Base-by-base conservation (phyloP, 2,888 invertebrate genomes). In the Amiota minor region DNA sequence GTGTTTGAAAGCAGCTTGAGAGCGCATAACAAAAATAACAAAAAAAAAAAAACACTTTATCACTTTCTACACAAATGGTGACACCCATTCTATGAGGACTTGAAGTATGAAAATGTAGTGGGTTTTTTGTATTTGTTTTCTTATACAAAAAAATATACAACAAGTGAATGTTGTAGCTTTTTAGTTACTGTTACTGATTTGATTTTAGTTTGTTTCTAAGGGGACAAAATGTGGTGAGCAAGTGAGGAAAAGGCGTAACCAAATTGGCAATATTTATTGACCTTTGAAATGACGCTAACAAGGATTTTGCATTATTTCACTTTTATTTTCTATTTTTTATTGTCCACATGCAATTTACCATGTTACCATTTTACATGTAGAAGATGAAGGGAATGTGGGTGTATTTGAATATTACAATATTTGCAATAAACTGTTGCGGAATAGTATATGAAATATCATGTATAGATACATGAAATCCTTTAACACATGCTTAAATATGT, bases 1-100 rank as follows among this genome's bases (percentile, higher is more conserved):
- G 74, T 62, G 71, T 65, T 72, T 76, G 72, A 81, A 78, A 80
- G 81, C 75, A 76, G 68, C 73, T 71, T 55, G 35, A 2, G 35
- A 35, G 4, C 35, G n/a, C n/a, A n/a, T n/a, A n/a, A n/a, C n/a
- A n/a, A n/a, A n/a, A n/a, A n/a, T n/a, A n/a, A n/a, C n/a, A 35
- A 6, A 35, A 35, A 1, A 3, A 1, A 35, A 47, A 65, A 65
- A 53, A 67, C 49, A 73, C 65, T 70, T 73, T 62, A 62, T 62
- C 45, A 62, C 62, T 62, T 35, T 35, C n/a, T n/a, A n/a, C 62
- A 62, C 50, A 72, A 72, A 65, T 72, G 65, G 45, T 72, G 72
- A 46, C 49, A 71, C 61, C 64, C 45, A 18, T 23, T 12, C 2
- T 50, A 20, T 47, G 45, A n/a, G 47, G 47, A 47, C n/a, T 12